Percentiles rank a stretch among this genome's conserved stretches.
phyloP scores from a whole-genome alignment of 2,888 invertebrate species.

The Sussaba pulchella region DNA sequence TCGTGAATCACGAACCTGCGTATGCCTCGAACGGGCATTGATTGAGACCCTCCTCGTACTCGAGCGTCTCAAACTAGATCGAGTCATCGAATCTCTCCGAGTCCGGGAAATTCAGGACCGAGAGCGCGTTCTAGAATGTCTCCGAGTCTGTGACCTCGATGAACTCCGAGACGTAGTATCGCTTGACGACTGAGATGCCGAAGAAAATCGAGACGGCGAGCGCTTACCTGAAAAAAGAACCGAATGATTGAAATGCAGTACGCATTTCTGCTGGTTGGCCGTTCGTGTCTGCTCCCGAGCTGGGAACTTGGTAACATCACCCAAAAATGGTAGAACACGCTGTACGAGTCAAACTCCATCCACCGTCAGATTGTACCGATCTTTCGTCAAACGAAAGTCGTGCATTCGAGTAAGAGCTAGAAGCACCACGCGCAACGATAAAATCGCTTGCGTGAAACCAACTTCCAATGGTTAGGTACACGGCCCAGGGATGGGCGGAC shows the following conservation, averaged over 20 bases:
- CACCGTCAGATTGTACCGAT: slow-evolving; percentile 16
- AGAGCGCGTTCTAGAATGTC: neutral
- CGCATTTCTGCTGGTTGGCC: neutral
- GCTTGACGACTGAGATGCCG: neutral
- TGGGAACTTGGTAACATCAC: neutral
- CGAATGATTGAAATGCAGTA: neutral
- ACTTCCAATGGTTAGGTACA: slow-evolving; percentile 32
- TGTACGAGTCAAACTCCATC: slow-evolving; percentile 7
- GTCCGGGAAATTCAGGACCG: neutral
- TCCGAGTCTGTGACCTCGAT: neutral
- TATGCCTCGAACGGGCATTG: slow-evolving; percentile 30
- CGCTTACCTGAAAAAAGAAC: slow-evolving; percentile 27
- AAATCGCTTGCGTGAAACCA: slow-evolving; percentile 38
- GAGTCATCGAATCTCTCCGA: slow-evolving; percentile 18
- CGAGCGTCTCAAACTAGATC: slow-evolving; percentile 44
- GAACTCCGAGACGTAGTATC: neutral
- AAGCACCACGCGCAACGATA: slow-evolving; percentile 27
- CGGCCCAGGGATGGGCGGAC: no score
- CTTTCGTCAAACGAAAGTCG: slow-evolving; percentile 40
- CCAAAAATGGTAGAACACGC: neutral
- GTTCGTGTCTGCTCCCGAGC: neutral
- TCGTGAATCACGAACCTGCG: neutral
- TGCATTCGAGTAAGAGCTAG: slow-evolving; percentile 29
- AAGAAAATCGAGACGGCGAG: slow-evolving; percentile 10
- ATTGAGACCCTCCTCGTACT: slow-evolving; percentile 11